Percentiles rank a stretch among this genome's conserved stretches.
Conservation (phyloP, 2,113 vertebrate species). For the Tricholaema leucomelas region DNA sequence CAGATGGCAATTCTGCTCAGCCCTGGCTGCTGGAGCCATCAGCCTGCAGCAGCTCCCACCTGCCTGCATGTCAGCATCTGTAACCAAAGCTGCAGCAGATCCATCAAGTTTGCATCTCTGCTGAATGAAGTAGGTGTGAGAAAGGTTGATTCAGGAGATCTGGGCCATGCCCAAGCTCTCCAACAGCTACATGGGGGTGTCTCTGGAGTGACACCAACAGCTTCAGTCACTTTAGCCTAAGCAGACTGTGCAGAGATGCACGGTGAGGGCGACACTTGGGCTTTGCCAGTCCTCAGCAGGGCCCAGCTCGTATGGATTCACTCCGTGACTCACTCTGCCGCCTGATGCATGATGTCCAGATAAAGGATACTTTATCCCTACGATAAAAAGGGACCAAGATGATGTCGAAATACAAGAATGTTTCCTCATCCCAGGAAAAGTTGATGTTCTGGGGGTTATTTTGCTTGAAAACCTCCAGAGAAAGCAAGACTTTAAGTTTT, state of each 20-base stretch:
- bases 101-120: not conserved
- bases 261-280: slow-evolving; percentile 44
- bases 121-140: slow-evolving; percentile 15
- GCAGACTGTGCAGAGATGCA: not conserved
- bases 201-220: not conserved
- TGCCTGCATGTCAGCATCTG: accelerated
- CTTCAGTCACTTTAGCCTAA: not conserved
- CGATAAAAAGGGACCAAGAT: slow-evolving; percentile 66
- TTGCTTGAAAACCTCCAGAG: slow-evolving; percentile 72
- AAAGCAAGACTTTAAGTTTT: slow-evolving; percentile 72
- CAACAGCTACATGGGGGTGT: not conserved
- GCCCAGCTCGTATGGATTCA: slow-evolving; percentile 25
- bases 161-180: not conserved
- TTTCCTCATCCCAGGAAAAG: slow-evolving; percentile 70
- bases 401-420: slow-evolving; percentile 74
- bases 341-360: slow-evolving; percentile 70
- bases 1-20: not conserved
- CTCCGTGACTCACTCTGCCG: slow-evolving; percentile 65
- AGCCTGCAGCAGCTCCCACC: not conserved
- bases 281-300: slow-evolving; percentile 28
- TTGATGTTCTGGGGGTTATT: slow-evolving; percentile 60
- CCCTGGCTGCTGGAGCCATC: not conserved
- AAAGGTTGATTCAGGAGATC: not conserved
- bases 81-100: not conserved
- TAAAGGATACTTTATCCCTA: slow-evolving; percentile 71